These are phyloP conservation scores for Philaethria dido DNA, from an alignment of 2,888 invertebrate genomes.

Conservation along the genomic window DNA sequence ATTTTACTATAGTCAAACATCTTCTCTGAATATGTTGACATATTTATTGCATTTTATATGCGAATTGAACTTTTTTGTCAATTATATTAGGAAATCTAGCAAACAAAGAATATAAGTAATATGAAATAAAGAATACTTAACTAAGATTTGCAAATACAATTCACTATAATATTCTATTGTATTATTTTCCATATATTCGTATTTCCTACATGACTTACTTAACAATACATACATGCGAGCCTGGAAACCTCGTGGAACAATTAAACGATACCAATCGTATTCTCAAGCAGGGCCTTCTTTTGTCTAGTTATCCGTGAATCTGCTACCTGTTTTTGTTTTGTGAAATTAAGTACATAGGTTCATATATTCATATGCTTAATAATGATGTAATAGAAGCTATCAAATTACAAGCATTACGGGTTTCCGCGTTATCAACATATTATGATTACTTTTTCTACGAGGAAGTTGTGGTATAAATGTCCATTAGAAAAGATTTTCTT, in stretches of 20 bases:
- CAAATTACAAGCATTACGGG: conserved; percentile 10
- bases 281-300: conserved; percentile 45
- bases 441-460: conserved; percentile 1
- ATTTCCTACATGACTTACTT: conserved; percentile 6
- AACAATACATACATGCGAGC: conserved; percentile 29
- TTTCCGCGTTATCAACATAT: conserved; percentile 1
- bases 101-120: background rate
- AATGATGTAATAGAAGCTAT: conserved; percentile 10
- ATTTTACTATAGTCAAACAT: no score
- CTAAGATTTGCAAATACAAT: background rate
- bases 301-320: conserved; percentile 35
- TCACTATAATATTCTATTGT: conserved; percentile 9
- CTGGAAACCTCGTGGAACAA: conserved; percentile 43
- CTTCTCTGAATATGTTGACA: no score
- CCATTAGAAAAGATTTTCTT: background rate
- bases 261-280: conserved; percentile 48
- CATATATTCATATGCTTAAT: conserved; percentile 3
- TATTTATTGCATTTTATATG: no score
- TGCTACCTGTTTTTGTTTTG: conserved; percentile 38
- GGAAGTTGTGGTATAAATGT: background rate
- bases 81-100: no score
- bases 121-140: background rate
- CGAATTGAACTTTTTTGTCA: no score
- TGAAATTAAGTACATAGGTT: conserved; percentile 13
- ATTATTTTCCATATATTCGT: conserved; percentile 28